phyloP scores from a whole-genome alignment of 2,113 vertebrate genomes.

The Nyctibius bracteatus region DNA sequence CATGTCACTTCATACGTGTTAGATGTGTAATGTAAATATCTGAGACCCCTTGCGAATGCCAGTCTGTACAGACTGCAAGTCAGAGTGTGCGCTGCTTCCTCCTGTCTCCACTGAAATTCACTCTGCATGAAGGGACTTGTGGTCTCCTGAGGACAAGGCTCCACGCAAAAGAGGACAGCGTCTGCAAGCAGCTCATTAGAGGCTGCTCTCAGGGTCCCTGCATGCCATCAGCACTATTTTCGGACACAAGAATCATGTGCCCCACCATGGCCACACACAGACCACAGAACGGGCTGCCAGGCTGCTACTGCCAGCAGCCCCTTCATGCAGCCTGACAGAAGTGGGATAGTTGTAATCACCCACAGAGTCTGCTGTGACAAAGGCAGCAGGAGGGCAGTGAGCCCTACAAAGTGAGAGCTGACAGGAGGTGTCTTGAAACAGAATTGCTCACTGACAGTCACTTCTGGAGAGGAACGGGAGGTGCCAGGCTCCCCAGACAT shows the following conservation, averaged over 20 bases:
- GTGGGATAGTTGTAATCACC: not conserved
- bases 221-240: not conserved
- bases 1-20: not conserved
- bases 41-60: not conserved
- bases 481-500: not conserved
- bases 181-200: not conserved
- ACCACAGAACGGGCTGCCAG: accelerated
- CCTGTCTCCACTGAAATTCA: not conserved
- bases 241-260: not conserved
- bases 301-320: not conserved
- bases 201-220: not conserved
- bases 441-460: not conserved
- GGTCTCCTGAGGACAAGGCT: not conserved
- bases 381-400: not conserved
- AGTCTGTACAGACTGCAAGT: not conserved
- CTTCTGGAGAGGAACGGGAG: not conserved
- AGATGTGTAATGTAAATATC: not conserved
- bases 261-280: not conserved
- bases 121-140: not conserved
- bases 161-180: not conserved
- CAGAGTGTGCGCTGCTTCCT: not conserved
- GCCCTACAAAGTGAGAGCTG: not conserved
- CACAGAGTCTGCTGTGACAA: not conserved
- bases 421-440: not conserved
- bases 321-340: not conserved